phyloP scores from a whole-genome alignment of 2,888 invertebrate genomes.

The Chironomus tentans region DNA sequence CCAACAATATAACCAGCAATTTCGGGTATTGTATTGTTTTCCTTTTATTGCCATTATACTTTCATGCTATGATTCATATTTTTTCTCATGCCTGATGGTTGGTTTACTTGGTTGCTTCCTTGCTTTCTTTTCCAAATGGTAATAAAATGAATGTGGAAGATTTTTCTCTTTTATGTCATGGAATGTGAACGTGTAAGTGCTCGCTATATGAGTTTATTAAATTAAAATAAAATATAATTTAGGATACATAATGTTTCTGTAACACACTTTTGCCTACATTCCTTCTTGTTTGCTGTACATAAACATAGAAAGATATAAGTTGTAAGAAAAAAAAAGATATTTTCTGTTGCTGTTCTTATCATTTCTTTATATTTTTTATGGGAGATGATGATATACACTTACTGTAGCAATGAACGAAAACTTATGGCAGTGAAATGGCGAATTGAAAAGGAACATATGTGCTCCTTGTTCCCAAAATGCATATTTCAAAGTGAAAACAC shows the following conservation, averaged over 20 bases:
- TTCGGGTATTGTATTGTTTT: conserved; percentile 7
- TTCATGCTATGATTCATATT: background rate
- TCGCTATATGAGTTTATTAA: conserved; percentile 9
- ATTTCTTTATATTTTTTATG: too few species aligned
- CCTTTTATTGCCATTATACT: conserved; percentile 11
- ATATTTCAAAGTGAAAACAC: too few species aligned
- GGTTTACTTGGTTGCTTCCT: background rate
- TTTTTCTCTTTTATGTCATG: conserved; percentile 6
- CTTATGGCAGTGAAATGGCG: too few species aligned
- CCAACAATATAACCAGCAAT: background rate
- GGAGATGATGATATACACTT: too few species aligned
- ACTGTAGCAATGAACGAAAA: too few species aligned
- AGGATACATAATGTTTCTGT: background rate
- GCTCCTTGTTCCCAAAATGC: too few species aligned
- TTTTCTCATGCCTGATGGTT: background rate
- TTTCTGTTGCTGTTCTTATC: too few species aligned
- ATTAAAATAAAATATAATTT: conserved; percentile 15
- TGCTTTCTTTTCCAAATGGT: background rate
- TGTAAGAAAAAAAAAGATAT: background rate
- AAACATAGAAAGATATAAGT: background rate
- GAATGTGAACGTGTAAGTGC: conserved; percentile 9
- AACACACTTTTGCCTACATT: background rate
- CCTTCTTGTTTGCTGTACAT: background rate
- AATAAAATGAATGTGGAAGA: background rate
- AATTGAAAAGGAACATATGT: too few species aligned